These are phyloP conservation scores for Pollenia angustigena DNA, from an alignment of 2,888 invertebrate species.

Conservation along the genomic window DNA sequence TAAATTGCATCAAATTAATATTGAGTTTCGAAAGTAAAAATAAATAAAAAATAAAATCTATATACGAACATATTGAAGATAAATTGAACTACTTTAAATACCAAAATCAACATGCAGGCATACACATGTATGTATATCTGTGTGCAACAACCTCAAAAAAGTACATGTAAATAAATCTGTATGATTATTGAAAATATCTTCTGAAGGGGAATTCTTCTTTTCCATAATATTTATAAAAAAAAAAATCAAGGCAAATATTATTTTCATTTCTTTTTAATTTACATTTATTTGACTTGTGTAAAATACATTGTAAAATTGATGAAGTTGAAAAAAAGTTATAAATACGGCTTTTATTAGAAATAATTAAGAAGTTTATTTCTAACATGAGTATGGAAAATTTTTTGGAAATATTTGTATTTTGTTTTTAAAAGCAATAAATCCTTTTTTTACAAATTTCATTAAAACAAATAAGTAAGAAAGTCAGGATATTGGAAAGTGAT, in stretches of 20 bases:
- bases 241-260: constrained; percentile 12
- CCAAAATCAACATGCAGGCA: not conserved
- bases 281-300: not conserved
- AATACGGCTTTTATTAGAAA: too few species aligned
- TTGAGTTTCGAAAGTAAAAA: constrained; percentile 54
- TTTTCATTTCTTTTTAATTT: not conserved
- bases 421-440: too few species aligned
- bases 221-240: not conserved
- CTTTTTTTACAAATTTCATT: too few species aligned
- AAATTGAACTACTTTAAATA: constrained; percentile 53
- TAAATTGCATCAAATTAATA: constrained; percentile 61
- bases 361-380: too few species aligned
- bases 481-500: too few species aligned
- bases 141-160: constrained; percentile 12
- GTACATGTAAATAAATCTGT: constrained; percentile 9
- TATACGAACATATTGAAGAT: constrained; percentile 25
- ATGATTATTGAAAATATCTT: constrained; percentile 13
- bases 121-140: too few species aligned
- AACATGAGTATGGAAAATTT: too few species aligned
- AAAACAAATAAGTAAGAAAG: too few species aligned
- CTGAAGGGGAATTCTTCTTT: too few species aligned
- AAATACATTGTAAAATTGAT: not conserved
- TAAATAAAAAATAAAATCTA: constrained; percentile 56
- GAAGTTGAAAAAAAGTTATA: not conserved
- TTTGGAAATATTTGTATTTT: too few species aligned